Conservation (phyloP, 2,113 vertebrate species). For the Ctenomys sociabilis region DNA sequence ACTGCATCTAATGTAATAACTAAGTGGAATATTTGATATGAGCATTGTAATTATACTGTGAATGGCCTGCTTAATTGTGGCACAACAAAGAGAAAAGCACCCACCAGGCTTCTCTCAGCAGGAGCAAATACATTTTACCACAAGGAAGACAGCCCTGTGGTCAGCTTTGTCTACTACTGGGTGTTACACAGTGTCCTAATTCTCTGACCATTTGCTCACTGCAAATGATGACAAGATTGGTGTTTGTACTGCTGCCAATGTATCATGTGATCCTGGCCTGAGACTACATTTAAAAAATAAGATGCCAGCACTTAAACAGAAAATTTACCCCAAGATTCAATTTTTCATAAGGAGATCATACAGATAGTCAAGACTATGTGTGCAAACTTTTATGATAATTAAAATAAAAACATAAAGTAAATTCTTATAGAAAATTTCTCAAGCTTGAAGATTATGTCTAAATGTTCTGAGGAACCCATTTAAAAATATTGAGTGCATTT, state of each 20-base stretch:
- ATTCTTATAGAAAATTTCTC: background rate
- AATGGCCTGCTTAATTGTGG: background rate
- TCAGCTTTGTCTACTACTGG: background rate
- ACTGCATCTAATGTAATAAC: background rate
- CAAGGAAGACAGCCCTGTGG: no score
- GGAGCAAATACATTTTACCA: background rate
- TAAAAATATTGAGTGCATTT: background rate
- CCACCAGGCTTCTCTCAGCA: background rate
- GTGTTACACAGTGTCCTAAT: background rate
- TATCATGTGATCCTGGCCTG: background rate
- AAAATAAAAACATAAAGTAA: background rate
- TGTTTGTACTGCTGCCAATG: background rate
- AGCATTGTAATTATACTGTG: background rate
- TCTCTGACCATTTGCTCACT: background rate
- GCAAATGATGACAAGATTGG: background rate
- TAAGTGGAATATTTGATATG: background rate
- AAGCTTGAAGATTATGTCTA: background rate
- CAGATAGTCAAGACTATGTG: background rate
- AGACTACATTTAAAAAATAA: background rate
- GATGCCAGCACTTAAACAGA: background rate
- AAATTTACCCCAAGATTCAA: background rate
- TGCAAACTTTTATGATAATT: background rate
- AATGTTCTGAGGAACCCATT: background rate
- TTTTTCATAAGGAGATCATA: background rate
- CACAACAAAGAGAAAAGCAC: background rate